These are phyloP conservation scores for Phycodurus eques DNA, from an alignment of 2,113 vertebrate genomes.

Conservation along the genomic window DNA sequence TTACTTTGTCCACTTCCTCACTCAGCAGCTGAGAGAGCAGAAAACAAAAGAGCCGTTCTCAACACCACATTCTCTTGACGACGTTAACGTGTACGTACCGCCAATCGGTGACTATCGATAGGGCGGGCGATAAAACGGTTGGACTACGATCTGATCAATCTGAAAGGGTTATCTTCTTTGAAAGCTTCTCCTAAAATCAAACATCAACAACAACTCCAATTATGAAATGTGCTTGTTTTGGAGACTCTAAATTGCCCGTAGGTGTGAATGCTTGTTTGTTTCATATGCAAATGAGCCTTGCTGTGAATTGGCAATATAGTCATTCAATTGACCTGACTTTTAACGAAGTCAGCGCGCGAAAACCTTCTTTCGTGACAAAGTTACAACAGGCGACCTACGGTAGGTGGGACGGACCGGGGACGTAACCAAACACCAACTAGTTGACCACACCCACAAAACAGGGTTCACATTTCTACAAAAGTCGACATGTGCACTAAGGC, in stretches of 20 bases:
- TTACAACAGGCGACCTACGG: not conserved
- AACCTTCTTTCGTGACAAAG: not conserved
- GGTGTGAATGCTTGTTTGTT: no score
- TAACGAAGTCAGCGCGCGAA: not conserved
- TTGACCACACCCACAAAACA: not conserved
- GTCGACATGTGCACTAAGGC: not conserved
- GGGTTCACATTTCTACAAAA: slow-evolving; percentile 14
- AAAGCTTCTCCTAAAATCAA: no score
- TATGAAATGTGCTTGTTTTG: no score
- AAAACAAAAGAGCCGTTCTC: slow-evolving; percentile 50
- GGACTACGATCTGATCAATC: no score
- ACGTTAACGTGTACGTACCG: not conserved
- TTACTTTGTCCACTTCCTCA: slow-evolving; percentile 96
- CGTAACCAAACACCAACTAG: not conserved
- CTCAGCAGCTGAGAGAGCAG: slow-evolving; percentile 84
- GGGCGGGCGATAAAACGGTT: no score
- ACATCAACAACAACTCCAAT: no score
- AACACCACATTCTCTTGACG: not conserved
- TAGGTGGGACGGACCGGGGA: not conserved
- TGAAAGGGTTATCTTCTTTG: no score
- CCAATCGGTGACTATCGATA: not conserved
- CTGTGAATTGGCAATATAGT: no score
- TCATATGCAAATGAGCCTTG: no score
- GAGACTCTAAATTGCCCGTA: no score
- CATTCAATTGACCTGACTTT: no score